Conservation (phyloP, 2,797 vertebrate species). For the Rhinatrema bivittatum region DNA sequence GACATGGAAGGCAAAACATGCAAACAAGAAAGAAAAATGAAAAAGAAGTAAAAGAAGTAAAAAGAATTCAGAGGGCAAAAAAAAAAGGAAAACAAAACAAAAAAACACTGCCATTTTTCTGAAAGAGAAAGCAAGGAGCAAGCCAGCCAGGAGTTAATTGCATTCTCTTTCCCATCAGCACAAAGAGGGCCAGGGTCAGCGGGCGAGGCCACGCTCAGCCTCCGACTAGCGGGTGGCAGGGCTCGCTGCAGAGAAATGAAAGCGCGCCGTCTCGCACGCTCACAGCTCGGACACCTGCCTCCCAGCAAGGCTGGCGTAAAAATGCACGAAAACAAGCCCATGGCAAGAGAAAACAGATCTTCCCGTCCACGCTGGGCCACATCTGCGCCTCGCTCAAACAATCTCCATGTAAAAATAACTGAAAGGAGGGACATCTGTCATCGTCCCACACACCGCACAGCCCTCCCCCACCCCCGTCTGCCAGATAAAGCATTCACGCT, state of each 20-base stretch:
- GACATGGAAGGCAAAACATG: not conserved
- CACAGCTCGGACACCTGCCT: not conserved
- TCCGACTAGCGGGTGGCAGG: not conserved
- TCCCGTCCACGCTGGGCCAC: constrained; percentile 5
- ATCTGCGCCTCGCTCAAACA: constrained; percentile 26
- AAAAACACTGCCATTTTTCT: no score
- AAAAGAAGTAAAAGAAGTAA: not conserved
- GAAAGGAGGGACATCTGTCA: constrained; percentile 21
- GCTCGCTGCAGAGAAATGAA: rapidly evolving
- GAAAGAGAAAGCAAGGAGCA: no score
- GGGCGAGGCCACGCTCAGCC: not conserved
- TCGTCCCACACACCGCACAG: constrained; percentile 2
- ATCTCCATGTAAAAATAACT: not conserved
- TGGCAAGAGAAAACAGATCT: not conserved
- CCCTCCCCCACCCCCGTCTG: constrained; percentile 8
- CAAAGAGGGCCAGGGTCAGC: not conserved
- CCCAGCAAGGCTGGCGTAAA: not conserved
- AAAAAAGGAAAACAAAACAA: no score
- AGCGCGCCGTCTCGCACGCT: not conserved
- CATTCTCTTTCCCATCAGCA: not conserved
- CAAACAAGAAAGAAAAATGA: not conserved
- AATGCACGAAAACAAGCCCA: constrained; percentile 4
- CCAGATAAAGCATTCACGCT: no score
- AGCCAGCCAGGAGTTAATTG: not conserved
- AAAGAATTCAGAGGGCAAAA: not conserved